Base-by-base conservation (phyloP, 2,888 invertebrate genomes). In the Eucera pruinosa region DNA sequence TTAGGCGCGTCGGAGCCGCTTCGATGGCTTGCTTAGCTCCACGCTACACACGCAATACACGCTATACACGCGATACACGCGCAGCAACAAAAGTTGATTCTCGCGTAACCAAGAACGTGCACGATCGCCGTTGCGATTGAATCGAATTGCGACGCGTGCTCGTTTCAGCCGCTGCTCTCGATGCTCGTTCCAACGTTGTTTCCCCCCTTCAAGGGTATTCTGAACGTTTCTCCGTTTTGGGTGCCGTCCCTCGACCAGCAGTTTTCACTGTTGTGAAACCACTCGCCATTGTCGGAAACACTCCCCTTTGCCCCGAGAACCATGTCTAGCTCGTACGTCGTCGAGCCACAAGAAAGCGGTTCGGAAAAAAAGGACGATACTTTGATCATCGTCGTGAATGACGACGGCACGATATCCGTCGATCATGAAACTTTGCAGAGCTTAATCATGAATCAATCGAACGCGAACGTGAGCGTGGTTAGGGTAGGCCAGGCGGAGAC, bases 341-440 rank as follows among this genome's bases (percentile, higher is more conserved):
- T 91, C 1, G 91, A 92, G 73, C 88, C 90, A 45, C 88, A 89
- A 70, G 89, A 88, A 61, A 89, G 87, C 58, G 83, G 72, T 62
- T 80, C 86, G 7, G 89, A 89, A 60, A 91, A 91, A 90, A 95
- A 95, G 92, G 95, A 95, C 92, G 95, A 96, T 90, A 95, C 96
- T 89, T 94, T 97, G 91, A 95, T 97, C 88, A 95, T 97, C 92
- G 95, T 97, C 91, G 96, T 97, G 91, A 96, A 96, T 91, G 96
- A 97, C 93, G 97, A 97, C 95, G 97, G 97, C 86, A 95, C 95
- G 77, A 94, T 97, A 80, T 96, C 96, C 76, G 96, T 96, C 48
- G 97, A 97, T 93, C 96, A 96, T 90, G 95, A 96, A 87, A 95
- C 96, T 84, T 94, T 97, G 78, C 96, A 97, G 87, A 95, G 95